Conservation (phyloP, 2,797 vertebrate species). For the Sciurus vulgaris region DNA sequence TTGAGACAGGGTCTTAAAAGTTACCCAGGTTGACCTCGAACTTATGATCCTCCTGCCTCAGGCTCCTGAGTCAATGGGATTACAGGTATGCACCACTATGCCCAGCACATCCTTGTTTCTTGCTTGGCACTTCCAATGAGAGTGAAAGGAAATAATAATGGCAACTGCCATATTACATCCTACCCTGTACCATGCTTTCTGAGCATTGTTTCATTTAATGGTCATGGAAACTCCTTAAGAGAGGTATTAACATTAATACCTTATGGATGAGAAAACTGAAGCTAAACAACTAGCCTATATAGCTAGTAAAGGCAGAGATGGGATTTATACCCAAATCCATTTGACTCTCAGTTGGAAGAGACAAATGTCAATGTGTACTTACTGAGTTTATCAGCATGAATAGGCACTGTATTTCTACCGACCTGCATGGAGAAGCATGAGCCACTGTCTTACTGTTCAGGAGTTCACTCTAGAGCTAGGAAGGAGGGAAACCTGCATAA, state of each 20-base stretch:
- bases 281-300: background rate
- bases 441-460: no score
- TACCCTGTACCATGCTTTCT: background rate
- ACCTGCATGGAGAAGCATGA: background rate
- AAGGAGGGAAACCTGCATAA: background rate
- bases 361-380: fast-evolving
- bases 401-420: no score
- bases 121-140: background rate
- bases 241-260: background rate
- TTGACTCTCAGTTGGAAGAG: background rate
- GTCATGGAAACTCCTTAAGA: background rate
- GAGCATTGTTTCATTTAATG: background rate
- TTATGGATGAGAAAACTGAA: background rate
- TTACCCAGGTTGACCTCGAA: background rate
- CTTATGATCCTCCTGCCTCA: no score
- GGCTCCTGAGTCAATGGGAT: background rate
- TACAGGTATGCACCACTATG: background rate
- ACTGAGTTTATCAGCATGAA: background rate
- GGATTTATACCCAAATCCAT: background rate
- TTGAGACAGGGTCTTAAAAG: background rate
- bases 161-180: background rate
- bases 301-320: background rate
- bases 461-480: background rate
- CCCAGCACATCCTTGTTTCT: background rate
- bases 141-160: background rate